These are phyloP conservation scores for Lasius platythorax DNA, from an alignment of 2,888 invertebrate species.

Conservation along the genomic window DNA sequence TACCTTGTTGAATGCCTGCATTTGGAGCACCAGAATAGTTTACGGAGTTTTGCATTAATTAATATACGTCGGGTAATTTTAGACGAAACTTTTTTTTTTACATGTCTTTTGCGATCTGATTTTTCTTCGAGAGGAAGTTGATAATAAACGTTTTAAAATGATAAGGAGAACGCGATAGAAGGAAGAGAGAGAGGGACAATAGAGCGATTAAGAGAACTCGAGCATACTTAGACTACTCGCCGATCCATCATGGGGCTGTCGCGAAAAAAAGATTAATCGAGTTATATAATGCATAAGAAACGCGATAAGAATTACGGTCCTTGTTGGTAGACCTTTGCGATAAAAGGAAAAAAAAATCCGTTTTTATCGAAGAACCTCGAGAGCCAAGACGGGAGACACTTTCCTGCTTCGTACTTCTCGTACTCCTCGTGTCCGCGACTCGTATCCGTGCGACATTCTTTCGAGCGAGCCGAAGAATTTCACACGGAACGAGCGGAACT, in stretches of 20 bases:
- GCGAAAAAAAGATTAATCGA: neutral
- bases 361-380: conserved; percentile 75
- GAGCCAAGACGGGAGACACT: conserved; percentile 12
- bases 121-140: conserved; percentile 11
- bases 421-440: neutral
- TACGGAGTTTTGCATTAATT: conserved; percentile 15
- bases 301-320: neutral
- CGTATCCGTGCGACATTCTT: conserved; percentile 54
- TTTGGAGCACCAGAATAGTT: neutral
- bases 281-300: neutral
- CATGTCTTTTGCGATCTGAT: conserved; percentile 23
- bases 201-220: conserved; percentile 1
- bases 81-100: conserved; percentile 9
- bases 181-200: neutral
- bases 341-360: conserved; percentile 74
- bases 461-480: conserved; percentile 65
- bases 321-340: neutral
- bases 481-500: conserved; percentile 37
- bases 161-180: neutral
- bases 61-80: conserved; percentile 5
- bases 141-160: neutral
- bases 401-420: conserved; percentile 34
- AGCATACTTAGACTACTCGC: neutral
- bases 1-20: conserved; percentile 3
- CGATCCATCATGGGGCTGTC: neutral